These are phyloP conservation scores for Isoperla grammatica DNA, from an alignment of 2,888 invertebrate genomes.

Conservation along the genomic window DNA sequence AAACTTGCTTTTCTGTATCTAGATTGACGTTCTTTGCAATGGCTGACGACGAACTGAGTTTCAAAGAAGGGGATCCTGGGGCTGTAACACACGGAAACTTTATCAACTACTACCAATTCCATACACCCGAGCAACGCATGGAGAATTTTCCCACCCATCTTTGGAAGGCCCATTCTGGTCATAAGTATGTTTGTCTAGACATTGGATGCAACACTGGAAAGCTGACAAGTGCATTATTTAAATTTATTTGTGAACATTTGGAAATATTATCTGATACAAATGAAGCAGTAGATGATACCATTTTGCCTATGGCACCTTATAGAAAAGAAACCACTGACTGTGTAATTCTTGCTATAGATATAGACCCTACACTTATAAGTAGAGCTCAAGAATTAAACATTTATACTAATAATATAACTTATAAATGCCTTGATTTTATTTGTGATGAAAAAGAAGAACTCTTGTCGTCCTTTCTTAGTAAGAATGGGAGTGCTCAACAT, in stretches of 20 bases:
- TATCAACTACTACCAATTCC: constrained; percentile 81
- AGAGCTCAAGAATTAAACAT: constrained; percentile 55
- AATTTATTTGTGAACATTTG: no score
- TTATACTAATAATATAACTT: constrained; percentile 46
- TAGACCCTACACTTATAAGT: constrained; percentile 63
- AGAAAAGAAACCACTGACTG: constrained; percentile 40
- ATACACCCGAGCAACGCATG: constrained; percentile 63
- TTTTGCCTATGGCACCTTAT: not conserved
- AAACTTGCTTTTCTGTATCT: no score
- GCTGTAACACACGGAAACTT: constrained; percentile 77
- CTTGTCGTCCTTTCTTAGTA: constrained; percentile 48
- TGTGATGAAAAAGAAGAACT: constrained; percentile 37
- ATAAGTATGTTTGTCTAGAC: constrained; percentile 55
- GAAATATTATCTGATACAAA: no score
- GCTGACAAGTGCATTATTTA: constrained; percentile 55
- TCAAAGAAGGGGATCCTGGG: constrained; percentile 61
- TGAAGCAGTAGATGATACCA: constrained; percentile 32
- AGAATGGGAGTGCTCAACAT: constrained; percentile 39
- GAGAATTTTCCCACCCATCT: constrained; percentile 53
- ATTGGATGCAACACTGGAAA: constrained; percentile 78
- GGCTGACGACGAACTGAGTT: constrained; percentile 40
- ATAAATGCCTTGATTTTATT: constrained; percentile 58
- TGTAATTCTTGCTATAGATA: constrained; percentile 63
- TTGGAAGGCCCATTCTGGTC: constrained; percentile 40
- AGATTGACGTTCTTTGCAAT: no score